Conservation (phyloP, 2,797 vertebrate genomes). For the Poeciliopsis turneri region DNA sequence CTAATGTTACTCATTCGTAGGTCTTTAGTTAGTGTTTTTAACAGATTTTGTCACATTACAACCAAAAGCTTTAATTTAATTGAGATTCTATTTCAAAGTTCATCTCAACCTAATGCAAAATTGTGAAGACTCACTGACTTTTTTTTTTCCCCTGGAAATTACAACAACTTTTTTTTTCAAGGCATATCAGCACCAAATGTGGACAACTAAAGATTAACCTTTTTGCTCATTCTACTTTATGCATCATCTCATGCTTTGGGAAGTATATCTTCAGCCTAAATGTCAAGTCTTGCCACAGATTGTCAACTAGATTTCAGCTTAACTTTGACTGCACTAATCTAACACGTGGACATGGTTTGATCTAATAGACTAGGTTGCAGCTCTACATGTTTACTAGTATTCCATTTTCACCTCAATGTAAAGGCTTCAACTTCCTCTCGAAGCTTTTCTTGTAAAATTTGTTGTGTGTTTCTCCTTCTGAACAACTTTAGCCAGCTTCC, state of each 20-base stretch:
- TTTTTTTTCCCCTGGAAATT: neutral
- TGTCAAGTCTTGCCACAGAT: neutral
- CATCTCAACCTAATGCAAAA: neutral
- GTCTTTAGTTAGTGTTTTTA: neutral
- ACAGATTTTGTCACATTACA: neutral
- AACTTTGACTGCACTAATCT: neutral
- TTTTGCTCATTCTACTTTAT: neutral
- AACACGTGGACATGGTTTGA: neutral
- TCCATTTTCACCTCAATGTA: neutral
- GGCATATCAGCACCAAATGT: neutral
- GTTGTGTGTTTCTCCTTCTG: neutral
- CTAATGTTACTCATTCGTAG: neutral
- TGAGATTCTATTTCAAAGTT: neutral
- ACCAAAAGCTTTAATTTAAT: neutral
- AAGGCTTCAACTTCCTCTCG: neutral
- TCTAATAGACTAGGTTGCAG: neutral
- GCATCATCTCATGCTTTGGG: neutral
- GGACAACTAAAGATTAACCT: neutral
- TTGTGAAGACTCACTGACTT: neutral
- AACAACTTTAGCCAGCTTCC: neutral
- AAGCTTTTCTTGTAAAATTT: neutral
- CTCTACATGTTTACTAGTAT: neutral
- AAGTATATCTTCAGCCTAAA: neutral
- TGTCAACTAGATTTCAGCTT: neutral
- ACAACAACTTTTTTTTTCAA: neutral